Evolutionary conservation across 2,888 invertebrate genomes (phyloP).

Genomic region (Abrostola tripartita): DNA sequence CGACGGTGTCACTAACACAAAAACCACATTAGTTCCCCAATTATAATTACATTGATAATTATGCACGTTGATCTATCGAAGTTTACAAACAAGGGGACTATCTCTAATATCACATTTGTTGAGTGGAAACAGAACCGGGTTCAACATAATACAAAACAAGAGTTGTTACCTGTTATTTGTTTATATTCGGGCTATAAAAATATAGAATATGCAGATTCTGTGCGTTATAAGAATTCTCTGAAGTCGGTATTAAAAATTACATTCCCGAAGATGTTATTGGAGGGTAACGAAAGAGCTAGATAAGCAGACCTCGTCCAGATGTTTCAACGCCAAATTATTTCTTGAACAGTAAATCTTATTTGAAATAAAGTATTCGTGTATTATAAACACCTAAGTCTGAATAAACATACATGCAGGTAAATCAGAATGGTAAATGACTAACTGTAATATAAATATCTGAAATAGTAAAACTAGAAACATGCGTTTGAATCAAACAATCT

Average conservation of each 20-base stretch:
- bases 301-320: constrained; percentile 74
- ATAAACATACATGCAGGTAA: constrained; percentile 85
- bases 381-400: constrained; percentile 85
- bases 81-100: constrained; percentile 59
- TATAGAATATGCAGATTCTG: constrained; percentile 36
- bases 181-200: constrained; percentile 16
- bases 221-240: constrained; percentile 46
- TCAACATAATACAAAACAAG: constrained; percentile 7
- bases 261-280: constrained; percentile 57
- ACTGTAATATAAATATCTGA: constrained; percentile 86
- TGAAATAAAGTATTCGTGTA: constrained; percentile 83
- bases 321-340: constrained; percentile 80
- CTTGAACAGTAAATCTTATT: constrained; percentile 82
- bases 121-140: constrained; percentile 32
- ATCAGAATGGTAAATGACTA: constrained; percentile 87
- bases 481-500: constrained; percentile 82
- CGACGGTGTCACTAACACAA: constrained; percentile 74
- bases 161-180: constrained; percentile 3
- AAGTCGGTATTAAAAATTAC: constrained; percentile 60
- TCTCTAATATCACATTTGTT: constrained; percentile 49
- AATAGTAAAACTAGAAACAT: constrained; percentile 80
- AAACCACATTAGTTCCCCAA: constrained; percentile 83
- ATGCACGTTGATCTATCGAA: constrained; percentile 65
- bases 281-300: constrained; percentile 65
- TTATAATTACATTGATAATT: constrained; percentile 68